Conservation (phyloP, 2,888 invertebrate species). For the Arenicola marina region DNA sequence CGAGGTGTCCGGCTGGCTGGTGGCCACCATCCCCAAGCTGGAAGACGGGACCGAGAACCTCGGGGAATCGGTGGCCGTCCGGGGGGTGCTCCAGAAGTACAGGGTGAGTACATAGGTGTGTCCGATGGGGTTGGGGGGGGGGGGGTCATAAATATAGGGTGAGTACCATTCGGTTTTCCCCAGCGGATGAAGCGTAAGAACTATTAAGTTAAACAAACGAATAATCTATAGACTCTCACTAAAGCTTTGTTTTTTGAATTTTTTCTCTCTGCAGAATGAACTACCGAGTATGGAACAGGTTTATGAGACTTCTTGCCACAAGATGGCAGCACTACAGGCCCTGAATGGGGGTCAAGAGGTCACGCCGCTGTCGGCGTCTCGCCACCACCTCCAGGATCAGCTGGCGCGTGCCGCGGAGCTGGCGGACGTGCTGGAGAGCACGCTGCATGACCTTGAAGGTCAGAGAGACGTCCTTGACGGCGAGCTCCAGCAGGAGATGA, state of each 20-base stretch:
- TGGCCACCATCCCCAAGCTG: conserved; percentile 78
- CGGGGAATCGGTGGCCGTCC: conserved; percentile 80
- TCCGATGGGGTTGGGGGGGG: too few relatives aligned
- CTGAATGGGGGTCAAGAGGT: conserved; percentile 75
- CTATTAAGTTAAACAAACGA: too few relatives aligned
- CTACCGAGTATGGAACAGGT: conserved; percentile 77
- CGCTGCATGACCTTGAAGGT: conserved; percentile 66
- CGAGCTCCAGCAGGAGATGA: not conserved
- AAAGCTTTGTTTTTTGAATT: too few relatives aligned
- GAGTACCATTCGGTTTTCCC: too few relatives aligned
- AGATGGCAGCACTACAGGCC: conserved; percentile 78
- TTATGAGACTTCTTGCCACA: conserved; percentile 77
- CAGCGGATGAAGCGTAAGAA: too few relatives aligned
- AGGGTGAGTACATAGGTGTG: conserved; percentile 67
- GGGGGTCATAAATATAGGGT: too few relatives aligned
- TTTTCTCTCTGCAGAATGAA: conserved; percentile 67
- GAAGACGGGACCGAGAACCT: conserved; percentile 77
- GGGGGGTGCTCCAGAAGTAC: conserved; percentile 79
- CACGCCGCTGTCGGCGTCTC: conserved; percentile 60
- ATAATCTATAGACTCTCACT: too few relatives aligned
- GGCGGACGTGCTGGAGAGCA: conserved; percentile 75
- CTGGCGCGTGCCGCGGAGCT: conserved; percentile 76
- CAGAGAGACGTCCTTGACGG: conserved; percentile 44
- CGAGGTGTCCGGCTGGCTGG: conserved; percentile 82
- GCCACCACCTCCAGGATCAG: conserved; percentile 60